Percentiles rank a stretch among this genome's conserved stretches.
Evolutionary conservation across 2,888 invertebrate genomes (phyloP).

Genomic region (Scaptomyza caliginosa): DNA sequence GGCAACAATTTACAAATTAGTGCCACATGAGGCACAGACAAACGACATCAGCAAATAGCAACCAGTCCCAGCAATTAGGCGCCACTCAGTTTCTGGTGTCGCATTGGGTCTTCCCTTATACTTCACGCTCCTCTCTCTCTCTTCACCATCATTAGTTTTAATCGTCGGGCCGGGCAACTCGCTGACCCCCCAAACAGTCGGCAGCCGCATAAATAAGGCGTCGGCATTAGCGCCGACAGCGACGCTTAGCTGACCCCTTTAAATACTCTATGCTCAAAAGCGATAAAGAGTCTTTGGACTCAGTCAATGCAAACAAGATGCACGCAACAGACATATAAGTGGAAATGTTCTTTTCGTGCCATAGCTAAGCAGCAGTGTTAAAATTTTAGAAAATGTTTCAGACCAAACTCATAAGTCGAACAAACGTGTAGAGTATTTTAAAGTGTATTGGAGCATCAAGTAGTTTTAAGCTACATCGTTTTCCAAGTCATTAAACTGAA

Average conservation of each 20-base stretch:
- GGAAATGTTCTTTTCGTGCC: too few species aligned
- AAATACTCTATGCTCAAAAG: constrained; percentile 22
- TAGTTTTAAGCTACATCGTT: neutral
- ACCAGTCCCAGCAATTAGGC: constrained; percentile 54
- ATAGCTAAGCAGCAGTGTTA: too few species aligned
- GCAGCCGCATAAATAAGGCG: constrained; percentile 60
- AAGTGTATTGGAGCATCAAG: constrained; percentile 22
- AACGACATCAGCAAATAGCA: constrained; percentile 22
- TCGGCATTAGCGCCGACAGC: constrained; percentile 62
- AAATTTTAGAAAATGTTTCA: too few species aligned
- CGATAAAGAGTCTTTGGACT: constrained; percentile 7
- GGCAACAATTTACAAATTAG: constrained; percentile 77
- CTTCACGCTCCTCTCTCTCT: neutral
- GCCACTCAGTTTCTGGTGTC: constrained; percentile 45
- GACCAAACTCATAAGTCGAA: neutral
- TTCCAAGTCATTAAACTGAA: constrained; percentile 57
- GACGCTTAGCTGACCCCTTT: constrained; percentile 61
- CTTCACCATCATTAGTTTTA: neutral
- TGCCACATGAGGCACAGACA: constrained; percentile 73
- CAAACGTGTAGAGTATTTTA: neutral
- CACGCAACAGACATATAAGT: neutral
- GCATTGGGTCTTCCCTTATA: constrained; percentile 13
- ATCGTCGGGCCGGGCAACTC: constrained; percentile 26
- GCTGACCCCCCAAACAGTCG: constrained; percentile 52
- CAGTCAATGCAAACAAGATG: neutral